Percentiles rank a stretch among this genome's conserved stretches.
phyloP scores from a whole-genome alignment of 1,140 invertebrate genomes.

The Cepaea nemoralis region DNA sequence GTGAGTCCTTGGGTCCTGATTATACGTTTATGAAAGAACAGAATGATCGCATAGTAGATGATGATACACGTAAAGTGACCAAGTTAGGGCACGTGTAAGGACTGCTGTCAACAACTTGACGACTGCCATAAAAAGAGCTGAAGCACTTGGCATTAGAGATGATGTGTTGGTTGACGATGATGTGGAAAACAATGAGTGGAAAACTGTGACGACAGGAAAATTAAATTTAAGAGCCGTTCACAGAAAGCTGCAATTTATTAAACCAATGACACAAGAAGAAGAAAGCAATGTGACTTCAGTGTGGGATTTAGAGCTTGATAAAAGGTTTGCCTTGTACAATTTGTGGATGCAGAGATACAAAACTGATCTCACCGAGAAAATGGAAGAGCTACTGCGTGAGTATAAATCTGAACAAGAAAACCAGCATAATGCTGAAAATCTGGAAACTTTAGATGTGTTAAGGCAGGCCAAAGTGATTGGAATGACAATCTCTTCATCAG shows the following conservation, averaged over 20 bases:
- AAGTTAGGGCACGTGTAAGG: background rate
- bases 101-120: background rate
- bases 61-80: background rate
- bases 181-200: background rate
- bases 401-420: conserved; percentile 1
- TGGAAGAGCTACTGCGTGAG: background rate
- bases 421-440: conserved; percentile 8
- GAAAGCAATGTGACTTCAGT: conserved; percentile 8
- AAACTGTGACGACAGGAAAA: background rate
- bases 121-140: background rate
- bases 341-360: conserved; percentile 20
- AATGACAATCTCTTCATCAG: conserved; percentile 65
- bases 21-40: background rate
- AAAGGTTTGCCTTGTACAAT: conserved; percentile 31
- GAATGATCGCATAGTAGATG: background rate
- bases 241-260: background rate
- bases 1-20: background rate
- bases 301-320: background rate
- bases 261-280: conserved; percentile 23
- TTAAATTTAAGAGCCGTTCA: background rate
- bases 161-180: background rate
- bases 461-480: conserved; percentile 44
- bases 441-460: conserved; percentile 29
- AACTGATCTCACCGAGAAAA: conserved; percentile 15
- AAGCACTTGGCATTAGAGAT: background rate